Base-by-base conservation (phyloP, 1,140 invertebrate genomes). In the Coenobita brevimanus region DNA sequence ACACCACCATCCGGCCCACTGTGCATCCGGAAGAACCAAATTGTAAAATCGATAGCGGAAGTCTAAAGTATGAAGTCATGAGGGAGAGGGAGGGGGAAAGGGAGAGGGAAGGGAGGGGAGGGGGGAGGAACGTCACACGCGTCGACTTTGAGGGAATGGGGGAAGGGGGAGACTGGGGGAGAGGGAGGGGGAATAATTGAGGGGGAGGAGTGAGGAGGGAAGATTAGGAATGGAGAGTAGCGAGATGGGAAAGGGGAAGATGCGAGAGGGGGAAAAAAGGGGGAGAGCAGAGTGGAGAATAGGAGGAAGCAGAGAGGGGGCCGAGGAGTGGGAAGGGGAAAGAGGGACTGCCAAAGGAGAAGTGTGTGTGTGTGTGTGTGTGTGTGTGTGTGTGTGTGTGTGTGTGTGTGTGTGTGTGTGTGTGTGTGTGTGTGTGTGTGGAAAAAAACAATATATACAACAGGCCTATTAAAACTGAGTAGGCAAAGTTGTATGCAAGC, bases 11-110 rank as follows among this genome's bases (percentile, higher is more conserved):
- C 78, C 78, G 78, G 78, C 78, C 54, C 41, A 71, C 15, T n/a
- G 57, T 60, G 17, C 73, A 60, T 64, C 78, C 57, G 78, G 78
- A 81, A 81, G 78, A 36, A 8, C 33, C 13, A 81, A 81, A 81
- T 81, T 81, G 78, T 81, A 81, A 81, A 81, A 81, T 81, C 78
- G 67, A 81, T 81, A 81, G 57, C 46, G 78, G 78, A 81, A 81
- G 57, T 36, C 57, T 41, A 81, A 64, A 33, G 67, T 60, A 81
- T 81, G 78, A 64, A 81, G 78, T 81, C 78, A 81, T 81, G 78
- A 64, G 60, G 21, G 54, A 60, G 78, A 24, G 33, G n/a, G 2
- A 36, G 76, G 43, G 8, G 27, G 21, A n/a, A 50, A 57, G 21
- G 38, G 43, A 43, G 46, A 43, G 36, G 38, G n/a, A n/a, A n/a